Evolutionary conservation across 1,140 invertebrate species (phyloP).

Genomic region (Halotydeus destructor): DNA sequence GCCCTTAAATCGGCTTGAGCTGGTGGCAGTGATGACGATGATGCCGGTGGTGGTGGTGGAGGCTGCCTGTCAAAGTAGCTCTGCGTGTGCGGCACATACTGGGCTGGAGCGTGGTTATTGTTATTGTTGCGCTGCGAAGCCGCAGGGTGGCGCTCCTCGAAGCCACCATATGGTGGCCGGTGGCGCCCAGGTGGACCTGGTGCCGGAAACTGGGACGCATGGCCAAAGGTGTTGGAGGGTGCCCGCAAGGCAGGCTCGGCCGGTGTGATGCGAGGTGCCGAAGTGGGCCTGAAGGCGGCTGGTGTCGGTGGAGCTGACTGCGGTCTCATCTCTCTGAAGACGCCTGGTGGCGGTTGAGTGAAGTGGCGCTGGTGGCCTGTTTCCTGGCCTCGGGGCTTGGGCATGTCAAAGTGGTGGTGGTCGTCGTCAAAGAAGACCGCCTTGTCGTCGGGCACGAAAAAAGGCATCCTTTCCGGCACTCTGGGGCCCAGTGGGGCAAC

Average conservation of each 20-base stretch:
- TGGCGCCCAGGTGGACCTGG: not conserved
- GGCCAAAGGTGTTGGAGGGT: not conserved
- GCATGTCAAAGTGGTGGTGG: too few species aligned
- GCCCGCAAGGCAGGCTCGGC: not conserved
- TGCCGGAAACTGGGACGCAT: not conserved
- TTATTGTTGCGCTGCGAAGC: not conserved
- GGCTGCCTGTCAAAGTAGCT: constrained; percentile 2
- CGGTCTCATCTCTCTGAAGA: too few species aligned
- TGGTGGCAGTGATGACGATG: not conserved
- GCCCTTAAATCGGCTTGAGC: not conserved
- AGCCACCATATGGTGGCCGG: not conserved
- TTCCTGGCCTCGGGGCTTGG: not conserved
- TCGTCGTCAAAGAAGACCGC: too few species aligned
- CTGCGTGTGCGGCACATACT: not conserved
- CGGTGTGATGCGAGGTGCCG: not conserved
- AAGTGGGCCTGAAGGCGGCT: too few species aligned
- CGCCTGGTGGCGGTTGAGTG: too few species aligned
- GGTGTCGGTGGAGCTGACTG: too few species aligned
- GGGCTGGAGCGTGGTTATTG: not conserved
- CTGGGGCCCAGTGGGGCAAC: not conserved
- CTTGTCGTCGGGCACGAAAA: too few species aligned
- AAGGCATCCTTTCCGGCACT: too few species aligned
- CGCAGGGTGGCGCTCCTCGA: not conserved
- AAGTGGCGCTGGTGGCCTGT: not conserved
- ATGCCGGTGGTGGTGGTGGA: not conserved